Evolutionary conservation across 2,888 invertebrate species (phyloP).

Genomic region (Cosmorhoe ocellata): DNA sequence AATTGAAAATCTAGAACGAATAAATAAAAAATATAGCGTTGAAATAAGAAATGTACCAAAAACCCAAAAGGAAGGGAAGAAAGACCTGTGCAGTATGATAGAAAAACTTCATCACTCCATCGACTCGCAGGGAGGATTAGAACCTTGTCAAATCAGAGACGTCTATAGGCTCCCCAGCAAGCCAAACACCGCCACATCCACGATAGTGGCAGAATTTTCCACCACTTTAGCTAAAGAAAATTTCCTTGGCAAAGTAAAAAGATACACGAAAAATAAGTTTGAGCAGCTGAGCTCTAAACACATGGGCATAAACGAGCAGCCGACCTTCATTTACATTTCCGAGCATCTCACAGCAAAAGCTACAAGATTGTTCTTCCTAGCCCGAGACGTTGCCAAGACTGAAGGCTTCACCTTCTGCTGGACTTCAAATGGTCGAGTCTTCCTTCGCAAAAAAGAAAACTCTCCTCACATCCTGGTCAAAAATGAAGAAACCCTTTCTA

Average conservation of each 20-base stretch:
- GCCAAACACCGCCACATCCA: background rate
- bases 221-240: background rate
- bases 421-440: conserved; percentile 6
- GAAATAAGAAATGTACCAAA: background rate
- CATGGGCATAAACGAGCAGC: background rate
- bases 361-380: conserved; percentile 2
- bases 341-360: conserved; percentile 6
- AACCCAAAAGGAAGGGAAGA: background rate
- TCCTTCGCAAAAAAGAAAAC: conserved; percentile 3
- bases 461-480: background rate
- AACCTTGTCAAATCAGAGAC: background rate
- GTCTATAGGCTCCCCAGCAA: conserved; percentile 2
- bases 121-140: background rate
- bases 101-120: background rate
- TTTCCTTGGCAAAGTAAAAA: background rate
- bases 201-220: conserved; percentile 1
- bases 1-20: background rate
- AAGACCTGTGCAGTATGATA: background rate
- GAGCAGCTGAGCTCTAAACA: background rate
- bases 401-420: conserved; percentile 4
- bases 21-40: background rate
- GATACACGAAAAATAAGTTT: background rate
- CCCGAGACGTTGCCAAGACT: conserved; percentile 7
- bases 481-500: background rate
- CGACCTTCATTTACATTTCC: conserved; percentile 1